phyloP scores from a whole-genome alignment of 2,797 vertebrate species.

The Aldrovandia affinis region DNA sequence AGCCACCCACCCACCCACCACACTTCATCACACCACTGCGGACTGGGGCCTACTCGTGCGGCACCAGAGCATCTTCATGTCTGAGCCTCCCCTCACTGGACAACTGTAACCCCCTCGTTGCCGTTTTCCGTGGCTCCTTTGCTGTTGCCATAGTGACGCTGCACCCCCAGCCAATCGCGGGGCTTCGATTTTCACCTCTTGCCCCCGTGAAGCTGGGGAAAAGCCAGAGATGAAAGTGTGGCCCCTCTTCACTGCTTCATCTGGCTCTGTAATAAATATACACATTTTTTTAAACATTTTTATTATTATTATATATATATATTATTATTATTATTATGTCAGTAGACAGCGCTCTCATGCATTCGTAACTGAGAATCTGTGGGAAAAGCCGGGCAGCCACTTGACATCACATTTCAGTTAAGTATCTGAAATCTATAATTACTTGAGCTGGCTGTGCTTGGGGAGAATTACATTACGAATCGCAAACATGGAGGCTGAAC shows the following conservation, averaged over 20 bases:
- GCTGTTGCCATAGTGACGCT: conserved; percentile 75
- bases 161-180: conserved; percentile 70
- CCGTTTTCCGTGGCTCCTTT: conserved; percentile 31
- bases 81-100: conserved; percentile 12
- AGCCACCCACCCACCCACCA: too few relatives aligned
- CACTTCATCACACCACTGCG: neutral
- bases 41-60: neutral
- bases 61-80: neutral
- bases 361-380: conserved; percentile 16
- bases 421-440: conserved; percentile 32
- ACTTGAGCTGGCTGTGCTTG: neutral
- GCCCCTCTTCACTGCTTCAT: conserved; percentile 24
- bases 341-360: conserved; percentile 9
- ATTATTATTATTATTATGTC: too few relatives aligned
- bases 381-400: neutral
- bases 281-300: too few relatives aligned
- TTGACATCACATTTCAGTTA: conserved; percentile 9
- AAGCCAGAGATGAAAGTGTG: conserved; percentile 61
- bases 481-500: neutral
- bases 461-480: neutral
- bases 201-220: conserved; percentile 61
- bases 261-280: conserved; percentile 24
- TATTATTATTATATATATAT: too few relatives aligned
- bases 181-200: conserved; percentile 58
- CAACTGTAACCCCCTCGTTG: conserved; percentile 44